Evolutionary conservation across 2,888 invertebrate genomes (phyloP), one percentile per base, ranked within the genome.

Genomic region (Chydorus sphaericus): DNA sequence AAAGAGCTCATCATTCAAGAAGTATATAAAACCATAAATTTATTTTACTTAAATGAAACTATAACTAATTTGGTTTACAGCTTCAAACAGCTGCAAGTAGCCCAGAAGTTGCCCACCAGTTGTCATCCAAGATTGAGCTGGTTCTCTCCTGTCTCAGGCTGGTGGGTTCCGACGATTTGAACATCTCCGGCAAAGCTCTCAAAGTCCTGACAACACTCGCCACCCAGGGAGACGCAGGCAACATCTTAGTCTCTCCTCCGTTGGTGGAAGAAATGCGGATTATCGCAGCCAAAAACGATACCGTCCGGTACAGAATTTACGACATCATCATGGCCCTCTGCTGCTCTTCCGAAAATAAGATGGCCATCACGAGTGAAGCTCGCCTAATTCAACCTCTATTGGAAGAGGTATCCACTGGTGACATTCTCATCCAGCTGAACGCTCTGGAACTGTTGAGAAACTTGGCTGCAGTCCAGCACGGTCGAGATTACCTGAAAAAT

Each of bases 361-460:
- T 88, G 48, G 71, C 76, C 48, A 69, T 76, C 31, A 75, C 83
- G 14, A 73, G 75, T 31, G 73, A 76, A 11, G 70, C 75, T 56
- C 81, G 81, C 16, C 77, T 88, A 52, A 69, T 90, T 38, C 73
- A 77, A 16, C 75, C 75, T 59, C 77, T 90, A 63, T 66, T 87
- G 18, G 68, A 75, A 29, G 82, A 85, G 66, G 66, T 88, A 20
- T 72, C 80, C 51, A 75, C 76, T 48, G 75, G 80, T 59, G 92
- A 92, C 71, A 70, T 88, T 38, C 70, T 92, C 50, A 71, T 86
- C 39, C 83, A 85, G 68, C 72, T 91, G 58, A 91, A 89, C 67
- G 77, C 85, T 54, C 69, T 93, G 53, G 87, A 91, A 69, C 70
- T 88, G 39, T 66, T 92, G 36, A 81, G 83, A 0, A 77, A 79